Base-by-base conservation (phyloP, 2,888 invertebrate genomes). In the Orthosia gracilis region DNA sequence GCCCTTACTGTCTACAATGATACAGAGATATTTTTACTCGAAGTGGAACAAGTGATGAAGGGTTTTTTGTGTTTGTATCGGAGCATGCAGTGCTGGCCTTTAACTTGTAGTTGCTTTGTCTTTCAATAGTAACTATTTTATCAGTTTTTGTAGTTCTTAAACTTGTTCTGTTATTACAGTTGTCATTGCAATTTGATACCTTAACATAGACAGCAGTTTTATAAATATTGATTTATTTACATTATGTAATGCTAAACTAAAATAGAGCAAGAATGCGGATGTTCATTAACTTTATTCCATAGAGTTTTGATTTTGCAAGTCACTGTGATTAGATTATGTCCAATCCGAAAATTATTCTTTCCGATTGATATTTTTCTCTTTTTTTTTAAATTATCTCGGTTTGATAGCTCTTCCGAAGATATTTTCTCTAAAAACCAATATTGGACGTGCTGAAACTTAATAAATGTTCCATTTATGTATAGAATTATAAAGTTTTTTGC, bases 1-100 rank as follows among this genome's bases (percentile, higher is more conserved):
- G 79, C 78, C 81, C 70, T 79, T 82, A 78, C 80, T 77, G 70
- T 81, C 78, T 85, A 75, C 76, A 75, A 82, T 84, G 78, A 78
- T 74, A 73, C 77, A 57, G 55, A 74, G 65, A 71, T 81, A 78
- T 86, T 83, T 83, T 71, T 68, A 73, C 59, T 66, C 59, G 62
- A 52, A 62, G 54, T 66, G 58, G 52, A 69, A 58, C 47, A 50
- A 55, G 69, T 23, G 52, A 55, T 61, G 63, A 50, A 55, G 61
- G 54, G 63, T n/a, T 13, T 69, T 76, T 68, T 65, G 55, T 64
- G 13, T 58, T 52, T 55, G 49, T 50, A 50, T 77, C 49, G 31
- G 11, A n/a, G 21, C 17, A 76, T 58, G 45, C 1, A 13, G 45
- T 17, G 40, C 4, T 23, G 18, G 50, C 4, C 2, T 11, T 40